Conservation (phyloP, 2,113 vertebrate species). For the Gobio gobio region DNA sequence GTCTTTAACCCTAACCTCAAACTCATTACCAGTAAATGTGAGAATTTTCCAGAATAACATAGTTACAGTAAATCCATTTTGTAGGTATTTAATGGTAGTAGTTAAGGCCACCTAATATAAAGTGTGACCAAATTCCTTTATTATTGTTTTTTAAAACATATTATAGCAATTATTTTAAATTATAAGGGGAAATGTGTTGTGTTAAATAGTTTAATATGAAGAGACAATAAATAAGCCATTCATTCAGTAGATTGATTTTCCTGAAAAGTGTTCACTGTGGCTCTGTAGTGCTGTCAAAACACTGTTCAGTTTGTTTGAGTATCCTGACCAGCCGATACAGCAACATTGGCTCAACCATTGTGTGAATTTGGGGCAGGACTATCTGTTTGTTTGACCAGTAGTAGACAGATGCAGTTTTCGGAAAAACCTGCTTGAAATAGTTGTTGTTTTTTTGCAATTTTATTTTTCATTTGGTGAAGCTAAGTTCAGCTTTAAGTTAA, state of each 20-base stretch:
- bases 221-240: background rate
- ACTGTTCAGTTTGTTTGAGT: background rate
- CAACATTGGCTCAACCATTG: background rate
- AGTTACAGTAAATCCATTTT: background rate
- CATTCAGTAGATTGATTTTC: background rate
- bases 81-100: too few species aligned
- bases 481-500: background rate
- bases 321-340: background rate
- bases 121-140: too few species aligned
- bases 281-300: background rate
- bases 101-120: too few species aligned
- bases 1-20: background rate
- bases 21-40: background rate
- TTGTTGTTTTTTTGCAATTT: too few species aligned
- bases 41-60: background rate
- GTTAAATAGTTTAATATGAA: slow-evolving; percentile 2
- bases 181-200: background rate
- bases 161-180: background rate
- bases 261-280: background rate
- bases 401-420: background rate
- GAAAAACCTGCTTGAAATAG: background rate
- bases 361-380: background rate
- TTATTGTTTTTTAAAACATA: too few species aligned
- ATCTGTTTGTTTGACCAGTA: background rate
- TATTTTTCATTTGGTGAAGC: background rate